Evolutionary conservation across 2,113 vertebrate genomes (phyloP).

Genomic region (Thomomys bottae): DNA sequence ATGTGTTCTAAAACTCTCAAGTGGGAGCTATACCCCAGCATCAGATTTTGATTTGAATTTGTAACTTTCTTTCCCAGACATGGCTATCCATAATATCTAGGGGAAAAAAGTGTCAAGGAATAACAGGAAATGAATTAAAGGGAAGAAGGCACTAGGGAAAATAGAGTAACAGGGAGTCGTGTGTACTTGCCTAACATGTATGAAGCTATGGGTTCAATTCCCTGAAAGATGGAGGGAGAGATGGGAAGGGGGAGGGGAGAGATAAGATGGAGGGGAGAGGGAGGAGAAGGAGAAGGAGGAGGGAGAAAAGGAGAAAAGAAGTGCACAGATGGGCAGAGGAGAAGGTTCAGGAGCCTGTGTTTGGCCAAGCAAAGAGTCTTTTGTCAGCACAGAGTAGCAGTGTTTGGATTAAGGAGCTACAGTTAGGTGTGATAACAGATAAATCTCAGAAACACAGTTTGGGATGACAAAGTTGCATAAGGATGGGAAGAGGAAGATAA

Average conservation of each 20-base stretch:
- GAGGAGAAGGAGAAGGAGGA: no score
- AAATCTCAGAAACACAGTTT: background rate
- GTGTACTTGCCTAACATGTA: background rate
- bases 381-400: background rate
- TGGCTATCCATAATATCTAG: slow-evolving; percentile 54
- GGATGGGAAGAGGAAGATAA: background rate
- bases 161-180: slow-evolving; percentile 36
- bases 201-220: no score
- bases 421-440: background rate
- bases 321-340: background rate
- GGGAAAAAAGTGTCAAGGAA: background rate
- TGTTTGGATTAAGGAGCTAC: background rate
- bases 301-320: background rate
- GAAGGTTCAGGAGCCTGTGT: background rate
- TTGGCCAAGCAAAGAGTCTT: background rate
- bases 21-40: slow-evolving; percentile 16
- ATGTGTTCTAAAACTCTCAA: slow-evolving; percentile 17
- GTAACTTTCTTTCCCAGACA: slow-evolving; percentile 52
- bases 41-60: slow-evolving; percentile 52
- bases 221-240: no score
- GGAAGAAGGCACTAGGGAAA: slow-evolving; percentile 26
- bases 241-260: no score
- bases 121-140: slow-evolving; percentile 58
- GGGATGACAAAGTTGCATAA: slow-evolving; percentile 3
- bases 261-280: no score